phyloP scores from a whole-genome alignment of 2,113 vertebrate species.

The Myrmophylax atrothorax region DNA sequence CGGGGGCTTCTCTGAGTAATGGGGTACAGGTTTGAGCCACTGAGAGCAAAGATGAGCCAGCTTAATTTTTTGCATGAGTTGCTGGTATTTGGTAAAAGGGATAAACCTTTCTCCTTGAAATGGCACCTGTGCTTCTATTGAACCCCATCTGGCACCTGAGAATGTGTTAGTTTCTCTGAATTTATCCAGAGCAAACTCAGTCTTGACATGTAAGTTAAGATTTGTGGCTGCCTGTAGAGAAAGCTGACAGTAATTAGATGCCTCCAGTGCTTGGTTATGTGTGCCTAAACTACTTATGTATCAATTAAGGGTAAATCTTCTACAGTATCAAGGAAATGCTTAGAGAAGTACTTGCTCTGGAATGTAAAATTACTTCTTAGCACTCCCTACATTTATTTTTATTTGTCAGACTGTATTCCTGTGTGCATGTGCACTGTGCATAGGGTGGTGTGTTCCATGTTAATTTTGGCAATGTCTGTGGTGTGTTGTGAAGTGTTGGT shows the following conservation, averaged over 20 bases:
- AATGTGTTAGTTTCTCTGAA: not conserved
- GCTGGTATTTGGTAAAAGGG: not conserved
- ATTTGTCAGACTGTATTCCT: not conserved
- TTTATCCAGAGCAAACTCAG: not conserved
- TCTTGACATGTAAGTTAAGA: not conserved
- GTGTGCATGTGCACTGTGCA: accelerated
- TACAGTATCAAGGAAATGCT: not conserved
- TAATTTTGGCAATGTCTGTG: not conserved
- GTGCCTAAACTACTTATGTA: not conserved
- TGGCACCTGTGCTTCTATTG: not conserved
- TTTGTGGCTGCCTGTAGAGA: not conserved
- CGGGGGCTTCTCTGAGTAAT: not conserved
- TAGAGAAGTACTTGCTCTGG: not conserved
- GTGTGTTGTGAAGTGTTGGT: not conserved
- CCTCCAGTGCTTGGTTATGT: not conserved
- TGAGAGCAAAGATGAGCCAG: not conserved
- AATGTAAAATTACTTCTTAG: not conserved
- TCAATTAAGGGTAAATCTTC: not conserved
- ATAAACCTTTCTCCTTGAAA: not conserved
- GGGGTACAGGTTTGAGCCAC: not conserved
- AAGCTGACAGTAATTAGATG: not conserved
- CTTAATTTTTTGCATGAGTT: not conserved
- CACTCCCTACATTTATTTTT: not conserved
- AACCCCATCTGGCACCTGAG: not conserved
- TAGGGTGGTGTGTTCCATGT: not conserved